These are phyloP conservation scores for Drosophila merina DNA, from an alignment of 2,888 invertebrate species.

Conservation along the genomic window DNA sequence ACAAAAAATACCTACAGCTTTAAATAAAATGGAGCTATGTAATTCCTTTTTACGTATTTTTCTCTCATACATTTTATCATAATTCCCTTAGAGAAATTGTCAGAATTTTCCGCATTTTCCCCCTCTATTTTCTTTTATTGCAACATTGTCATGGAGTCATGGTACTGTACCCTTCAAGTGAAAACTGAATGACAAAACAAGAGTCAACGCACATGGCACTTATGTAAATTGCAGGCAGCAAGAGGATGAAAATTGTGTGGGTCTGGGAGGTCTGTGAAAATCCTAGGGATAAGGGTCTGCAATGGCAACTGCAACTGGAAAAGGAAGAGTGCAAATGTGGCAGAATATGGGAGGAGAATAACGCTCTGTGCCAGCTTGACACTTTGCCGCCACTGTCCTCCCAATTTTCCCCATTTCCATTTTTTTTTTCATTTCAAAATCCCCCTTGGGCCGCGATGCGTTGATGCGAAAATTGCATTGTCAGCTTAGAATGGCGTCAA, in stretches of 20 bases:
- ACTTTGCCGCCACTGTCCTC: conserved; percentile 9
- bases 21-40: background rate
- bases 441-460: conserved; percentile 17
- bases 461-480: conserved; percentile 69
- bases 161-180: conserved; percentile 4
- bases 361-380: conserved; percentile 16
- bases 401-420: background rate
- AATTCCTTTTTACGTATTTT: background rate
- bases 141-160: conserved; percentile 24
- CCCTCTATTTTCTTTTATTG: conserved; percentile 12
- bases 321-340: conserved; percentile 25
- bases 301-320: conserved; percentile 29
- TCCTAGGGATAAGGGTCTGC: background rate
- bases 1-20: background rate
- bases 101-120: conserved; percentile 3
- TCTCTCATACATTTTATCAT: background rate
- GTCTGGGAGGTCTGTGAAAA: background rate
- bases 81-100: conserved; percentile 7
- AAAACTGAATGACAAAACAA: conserved; percentile 38
- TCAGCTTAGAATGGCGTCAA: conserved; percentile 34
- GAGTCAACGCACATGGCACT: conserved; percentile 34
- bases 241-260: conserved; percentile 9
- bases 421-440: background rate
- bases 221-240: conserved; percentile 51
- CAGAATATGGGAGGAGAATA: conserved; percentile 4